phyloP scores from a whole-genome alignment of 2,888 invertebrate species.

The Drosophila barbarae region DNA sequence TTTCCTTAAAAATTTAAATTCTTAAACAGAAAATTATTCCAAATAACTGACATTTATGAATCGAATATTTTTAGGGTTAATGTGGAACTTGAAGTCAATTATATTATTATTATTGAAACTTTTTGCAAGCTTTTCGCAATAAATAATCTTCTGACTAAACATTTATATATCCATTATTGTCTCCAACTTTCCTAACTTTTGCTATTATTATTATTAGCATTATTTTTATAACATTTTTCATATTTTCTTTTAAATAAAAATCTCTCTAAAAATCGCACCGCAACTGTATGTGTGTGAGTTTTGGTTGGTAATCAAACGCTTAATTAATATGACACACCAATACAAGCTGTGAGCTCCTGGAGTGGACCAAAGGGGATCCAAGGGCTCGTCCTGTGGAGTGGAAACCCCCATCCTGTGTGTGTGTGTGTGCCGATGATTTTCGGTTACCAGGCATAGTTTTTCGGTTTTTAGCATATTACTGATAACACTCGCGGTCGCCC shows the following conservation, averaged over 20 bases:
- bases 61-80: no score
- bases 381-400: neutral
- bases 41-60: no score
- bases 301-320: constrained; percentile 66
- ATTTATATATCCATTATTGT: no score
- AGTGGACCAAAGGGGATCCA: neutral
- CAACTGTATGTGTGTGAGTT: constrained; percentile 6
- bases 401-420: constrained; percentile 13
- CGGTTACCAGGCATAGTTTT: constrained; percentile 62
- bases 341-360: constrained; percentile 33
- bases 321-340: constrained; percentile 70
- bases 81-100: no score
- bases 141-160: no score
- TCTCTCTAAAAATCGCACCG: neutral
- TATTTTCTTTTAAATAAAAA: neutral
- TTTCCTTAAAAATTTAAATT: neutral
- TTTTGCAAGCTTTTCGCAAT: no score
- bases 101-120: no score
- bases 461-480: constrained; percentile 66
- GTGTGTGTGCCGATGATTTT: constrained; percentile 56
- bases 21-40: no score
- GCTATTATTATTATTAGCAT: no score
- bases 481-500: constrained; percentile 57
- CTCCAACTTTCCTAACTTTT: no score
- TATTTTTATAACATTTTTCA: no score